Evolutionary conservation across 1,140 invertebrate genomes (phyloP), one percentile per base, ranked within the genome.

Genomic region (Probaryconus sp.): DNA sequence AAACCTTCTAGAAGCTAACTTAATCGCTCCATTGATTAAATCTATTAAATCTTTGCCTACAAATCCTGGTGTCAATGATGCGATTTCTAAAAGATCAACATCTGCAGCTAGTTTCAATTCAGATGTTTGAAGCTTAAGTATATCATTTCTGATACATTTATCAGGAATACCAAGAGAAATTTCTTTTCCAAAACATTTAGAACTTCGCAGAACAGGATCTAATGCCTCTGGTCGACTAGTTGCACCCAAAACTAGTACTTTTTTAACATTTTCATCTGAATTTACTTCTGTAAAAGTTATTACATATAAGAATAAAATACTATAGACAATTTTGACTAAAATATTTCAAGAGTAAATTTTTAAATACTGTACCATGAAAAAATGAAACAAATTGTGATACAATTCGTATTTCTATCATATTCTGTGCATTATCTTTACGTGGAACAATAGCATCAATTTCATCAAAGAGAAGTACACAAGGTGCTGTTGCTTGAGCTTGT

Each of bases 361-460:
- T 16, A 11, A 48, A 26, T n/a, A n/a, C n/a, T n/a, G 82, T 84
- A 92, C 92, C 93, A 89, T 99, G 97, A 78, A 99, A 89, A 77
- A 94, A 96, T 5, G 92, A 91, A 3, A 97, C 88, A 24, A 99
- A 87, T 85, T 99, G 97, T 10, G 97, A 92, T 2, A 99, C 97
- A 84, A 99, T 97, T 76, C 97, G 88, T 69, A 93, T 90, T 81
- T 99, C 97, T 97, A 99, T 99, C 82, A 97, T 97, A 83, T 94
- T 94, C 76, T 96, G 93, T 1, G 96, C 95, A 70, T 91, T 93
- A 60, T 97, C 93, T 81, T 96, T 90, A 74, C 94, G 96, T 6
- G 93, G 93, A 21, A 93, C 94, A 53, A 98, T 93, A 16, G 94
- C 92, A 89, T 98, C 97, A 50, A 98, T 94, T 89, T 98, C 96